Percentiles rank a stretch among this genome's conserved stretches.
Conservation (phyloP, 2,113 vertebrate species). For the Sarotherodon lohbergeri region DNA sequence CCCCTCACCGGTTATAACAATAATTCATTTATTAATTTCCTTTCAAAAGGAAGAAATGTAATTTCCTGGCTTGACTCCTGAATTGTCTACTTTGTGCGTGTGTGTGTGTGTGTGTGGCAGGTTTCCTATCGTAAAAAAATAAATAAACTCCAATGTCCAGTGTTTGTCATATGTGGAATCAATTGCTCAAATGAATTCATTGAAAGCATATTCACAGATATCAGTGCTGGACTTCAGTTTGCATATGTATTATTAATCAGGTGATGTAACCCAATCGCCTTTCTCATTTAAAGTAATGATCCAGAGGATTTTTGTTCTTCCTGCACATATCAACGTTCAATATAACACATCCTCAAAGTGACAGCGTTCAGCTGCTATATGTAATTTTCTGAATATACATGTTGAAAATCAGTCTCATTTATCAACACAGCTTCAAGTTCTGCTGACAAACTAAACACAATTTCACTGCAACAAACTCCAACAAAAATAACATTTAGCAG, state of each 20-base stretch:
- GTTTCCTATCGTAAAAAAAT: not conserved
- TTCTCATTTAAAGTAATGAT: not conserved
- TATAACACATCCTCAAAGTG: not conserved
- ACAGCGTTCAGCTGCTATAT: not conserved
- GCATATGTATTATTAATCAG: conserved; percentile 17
- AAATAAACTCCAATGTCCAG: not conserved
- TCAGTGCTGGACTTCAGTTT: not conserved
- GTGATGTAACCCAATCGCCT: not conserved
- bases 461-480: not conserved
- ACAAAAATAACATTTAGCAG: not conserved
- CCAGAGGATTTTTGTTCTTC: not conserved
- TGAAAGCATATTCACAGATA: not conserved
- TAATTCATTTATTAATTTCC: not conserved
- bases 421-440: not conserved
- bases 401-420: not conserved
- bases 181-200: not conserved
- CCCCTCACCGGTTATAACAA: fast-evolving
- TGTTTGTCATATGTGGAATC: not conserved
- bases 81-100: not conserved
- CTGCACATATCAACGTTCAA: conserved; percentile 10
- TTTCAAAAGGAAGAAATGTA: not conserved
- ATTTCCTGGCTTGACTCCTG: not conserved
- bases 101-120: not conserved
- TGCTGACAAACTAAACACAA: not conserved
- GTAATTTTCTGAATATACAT: not conserved